A percentile compares a stretch with the other conserved stretches of the same genome.
Evolutionary conservation across 2,797 vertebrate species (phyloP).

Genomic region (Sebastes dallii): DNA sequence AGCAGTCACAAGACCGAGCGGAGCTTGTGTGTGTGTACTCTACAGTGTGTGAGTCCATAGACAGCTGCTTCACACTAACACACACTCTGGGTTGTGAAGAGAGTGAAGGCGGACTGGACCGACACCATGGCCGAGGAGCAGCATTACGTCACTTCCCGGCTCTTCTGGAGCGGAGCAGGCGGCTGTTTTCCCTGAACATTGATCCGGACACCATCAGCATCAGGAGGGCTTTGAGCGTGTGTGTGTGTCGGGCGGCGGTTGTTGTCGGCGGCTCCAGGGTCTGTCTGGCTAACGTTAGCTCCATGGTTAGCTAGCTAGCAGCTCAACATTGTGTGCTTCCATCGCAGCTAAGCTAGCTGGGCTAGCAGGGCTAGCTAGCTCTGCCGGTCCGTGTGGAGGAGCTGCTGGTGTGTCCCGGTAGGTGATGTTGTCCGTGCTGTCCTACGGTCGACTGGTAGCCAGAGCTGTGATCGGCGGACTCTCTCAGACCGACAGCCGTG

Average conservation of each 20-base stretch:
- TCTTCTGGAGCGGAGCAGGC: not conserved
- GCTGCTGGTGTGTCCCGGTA: constrained; percentile 35
- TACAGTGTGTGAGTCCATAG: constrained; percentile 4
- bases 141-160: no score
- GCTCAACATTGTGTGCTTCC: constrained; percentile 25
- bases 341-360: constrained; percentile 52
- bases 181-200: not conserved
- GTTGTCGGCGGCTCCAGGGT: not conserved
- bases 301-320: not conserved
- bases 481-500: constrained; percentile 95
- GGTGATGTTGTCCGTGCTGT: constrained; percentile 97
- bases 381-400: constrained; percentile 66
- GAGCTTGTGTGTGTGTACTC: not conserved
- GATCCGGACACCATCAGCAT: no score
- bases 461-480: constrained; percentile 96
- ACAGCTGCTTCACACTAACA: not conserved
- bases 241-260: constrained; percentile 12
- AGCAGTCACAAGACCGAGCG: constrained; percentile 77
- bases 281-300: not conserved
- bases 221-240: constrained; percentile 16
- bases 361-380: constrained; percentile 44
- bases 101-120: no score
- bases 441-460: constrained; percentile 92
- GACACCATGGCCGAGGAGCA: no score
- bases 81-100: not conserved